Base-by-base conservation (phyloP, 2,113 vertebrate genomes). In the Hepsetus odoe region DNA sequence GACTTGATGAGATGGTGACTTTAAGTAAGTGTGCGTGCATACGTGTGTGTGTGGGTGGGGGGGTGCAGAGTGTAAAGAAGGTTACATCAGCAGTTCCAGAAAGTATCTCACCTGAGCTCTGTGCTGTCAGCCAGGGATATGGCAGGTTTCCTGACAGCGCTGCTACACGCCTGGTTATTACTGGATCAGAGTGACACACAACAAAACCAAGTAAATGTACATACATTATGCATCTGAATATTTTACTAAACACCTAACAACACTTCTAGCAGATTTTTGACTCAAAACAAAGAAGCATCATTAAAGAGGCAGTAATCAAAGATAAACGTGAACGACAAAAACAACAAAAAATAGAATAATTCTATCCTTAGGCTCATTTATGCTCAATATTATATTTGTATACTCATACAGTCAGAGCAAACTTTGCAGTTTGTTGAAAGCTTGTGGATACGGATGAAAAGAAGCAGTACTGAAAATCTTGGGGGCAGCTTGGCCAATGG, bases 91-190 rank as follows among this genome's bases (percentile, higher is more conserved):
- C 5, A 9, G 44, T 42, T 44, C 20, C 59, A 38, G 59, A n/a
- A 35, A 14, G 58, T 65, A 3, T 13, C 85, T 92, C 88, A 98
- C 98, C 97, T 94, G 93, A 99, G 96, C 83, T 98, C 96, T 0
- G 96, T 98, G 94, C 98, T 99, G 85, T 99, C 97, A 0, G 97
- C 96, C 1, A 99, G 92, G 9, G 98, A 99, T 86, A 98, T 95
- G 77, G 98, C 96, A 0, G 97, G 97, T 68, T 98, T 99, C 89
- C 96, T 89, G 75, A 97, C 89, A 0, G 97, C 95, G 0, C 93
- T 97, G 91, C 95, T 96, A 86, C 96, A 97, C 0, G 97, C 95
- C 87, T 99, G 97, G 88, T 90, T 98, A 92, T 98, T 98, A 86
- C 97, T 99, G 92, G 24, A 33, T 22, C 24, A 61, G 58, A 77